Evolutionary conservation across 1,140 invertebrate genomes (phyloP), one percentile per base, ranked within the genome.

Genomic region (Habropoda laboriosa): DNA sequence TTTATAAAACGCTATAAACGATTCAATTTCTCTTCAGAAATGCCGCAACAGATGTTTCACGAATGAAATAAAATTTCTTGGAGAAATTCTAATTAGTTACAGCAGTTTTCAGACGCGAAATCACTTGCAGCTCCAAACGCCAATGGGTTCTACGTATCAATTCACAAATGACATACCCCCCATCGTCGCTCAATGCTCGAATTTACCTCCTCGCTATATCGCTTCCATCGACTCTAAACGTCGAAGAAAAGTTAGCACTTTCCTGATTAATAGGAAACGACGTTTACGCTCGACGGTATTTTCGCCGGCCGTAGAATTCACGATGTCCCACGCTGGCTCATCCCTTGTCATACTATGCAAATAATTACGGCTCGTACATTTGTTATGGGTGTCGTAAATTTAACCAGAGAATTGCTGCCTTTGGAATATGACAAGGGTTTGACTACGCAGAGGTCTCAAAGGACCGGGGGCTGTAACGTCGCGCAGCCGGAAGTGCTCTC

Each of bases 341-440:
- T 61, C 78, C 35, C 49, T 49, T 32, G 68, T 76, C 76, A 61
- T 53, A 53, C 49, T 67, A 80, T 87, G 79, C 76, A 85, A 87
- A 87, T 85, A 84, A 85, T 87, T 74, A 49, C 58, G 38, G 45
- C 55, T 35, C 51, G 66, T 61, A 55, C 51, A 63, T 76, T 78
- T 81, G 82, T 83, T 87, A 80, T 12, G 38, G 27, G 60, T 32
- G 81, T 49, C 67, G 63, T 83, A 86, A 87, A 83, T 83, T 66
- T 71, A 73, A 55, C 38, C 40, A 10, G 57, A 10, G 64, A 16
- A 32, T 51, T 49, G 57, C 35, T 81, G 80, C 85, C 82, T 85
- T 79, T 74, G 57, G 61, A 51, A 60, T 66, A 63, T 63, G 87
- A 83, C 77, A 76, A 85, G 82, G 81, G 78, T 73, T 82, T 74